phyloP scores from a whole-genome alignment of 1,140 invertebrate species.

The Chrysopa pallens region DNA sequence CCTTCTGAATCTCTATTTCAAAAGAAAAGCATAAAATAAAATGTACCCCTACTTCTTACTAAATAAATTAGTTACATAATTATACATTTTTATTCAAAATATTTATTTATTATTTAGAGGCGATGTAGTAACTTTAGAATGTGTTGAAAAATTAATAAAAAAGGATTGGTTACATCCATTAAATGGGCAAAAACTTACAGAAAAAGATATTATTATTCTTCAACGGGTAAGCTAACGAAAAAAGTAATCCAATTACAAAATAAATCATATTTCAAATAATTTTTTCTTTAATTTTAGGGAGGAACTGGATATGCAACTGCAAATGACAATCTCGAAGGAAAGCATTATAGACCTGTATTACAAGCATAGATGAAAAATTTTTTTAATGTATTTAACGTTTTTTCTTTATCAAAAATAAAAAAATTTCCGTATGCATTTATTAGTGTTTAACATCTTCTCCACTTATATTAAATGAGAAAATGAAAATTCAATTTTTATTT shows the following conservation, averaged over 20 bases:
- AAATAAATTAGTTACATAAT: too few species aligned
- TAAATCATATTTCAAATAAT: conserved; percentile 6
- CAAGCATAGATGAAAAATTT: conserved; percentile 42
- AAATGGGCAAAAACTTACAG: conserved; percentile 68
- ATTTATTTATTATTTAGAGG: conserved; percentile 39
- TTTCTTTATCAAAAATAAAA: too few species aligned
- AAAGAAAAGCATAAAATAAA: too few species aligned
- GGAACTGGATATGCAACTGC: conserved; percentile 87
- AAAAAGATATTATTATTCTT: conserved; percentile 83
- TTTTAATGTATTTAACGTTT: too few species aligned
- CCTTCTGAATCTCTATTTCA: too few species aligned
- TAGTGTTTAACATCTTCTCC: too few species aligned
- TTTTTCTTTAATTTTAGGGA: conserved; percentile 39
- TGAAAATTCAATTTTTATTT: too few species aligned
- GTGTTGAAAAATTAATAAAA: conserved; percentile 89
- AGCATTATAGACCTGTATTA: conserved; percentile 70
- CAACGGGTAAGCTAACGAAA: conserved; percentile 48
- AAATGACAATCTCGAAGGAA: conserved; percentile 67
- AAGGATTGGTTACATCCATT: conserved; percentile 96
- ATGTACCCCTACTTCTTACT: too few species aligned
- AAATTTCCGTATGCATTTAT: too few species aligned
- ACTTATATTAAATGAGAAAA: too few species aligned
- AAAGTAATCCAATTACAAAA: conserved; percentile 3
- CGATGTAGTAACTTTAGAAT: conserved; percentile 92
- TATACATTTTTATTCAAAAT: too few species aligned